A percentile compares a stretch with the other conserved stretches of the same genome.
These are phyloP conservation scores for Orthosia cruda DNA, from an alignment of 2,888 invertebrate genomes.

Conservation along the genomic window DNA sequence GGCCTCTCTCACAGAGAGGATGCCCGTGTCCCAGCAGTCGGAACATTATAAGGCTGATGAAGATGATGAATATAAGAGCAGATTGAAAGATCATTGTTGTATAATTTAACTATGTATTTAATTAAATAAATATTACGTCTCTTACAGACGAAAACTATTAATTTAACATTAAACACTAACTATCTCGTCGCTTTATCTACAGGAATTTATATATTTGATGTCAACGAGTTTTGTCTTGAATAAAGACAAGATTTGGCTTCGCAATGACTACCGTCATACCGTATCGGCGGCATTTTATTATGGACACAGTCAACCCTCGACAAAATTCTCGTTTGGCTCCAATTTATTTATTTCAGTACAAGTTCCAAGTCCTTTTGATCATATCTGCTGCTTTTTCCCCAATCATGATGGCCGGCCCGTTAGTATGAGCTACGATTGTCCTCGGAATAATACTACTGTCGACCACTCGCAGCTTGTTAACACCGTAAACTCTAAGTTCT, in stretches of 20 bases:
- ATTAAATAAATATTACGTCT: constrained; percentile 15
- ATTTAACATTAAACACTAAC: constrained; percentile 32
- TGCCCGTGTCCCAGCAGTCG: no score
- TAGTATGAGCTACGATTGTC: constrained; percentile 93
- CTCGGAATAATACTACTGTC: constrained; percentile 94
- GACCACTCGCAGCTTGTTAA: constrained; percentile 92
- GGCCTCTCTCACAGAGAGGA: no score
- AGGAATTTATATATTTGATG: constrained; percentile 2
- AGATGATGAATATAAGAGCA: no score
- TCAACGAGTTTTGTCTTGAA: constrained; percentile 12
- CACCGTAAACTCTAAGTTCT: constrained; percentile 92
- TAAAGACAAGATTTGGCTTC: constrained; percentile 22
- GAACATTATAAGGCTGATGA: no score
- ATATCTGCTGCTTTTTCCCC: constrained; percentile 94
- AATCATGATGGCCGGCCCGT: constrained; percentile 94
- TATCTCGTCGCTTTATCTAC: constrained; percentile 6
- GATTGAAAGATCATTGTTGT: neutral
- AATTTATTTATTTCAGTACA: constrained; percentile 57
- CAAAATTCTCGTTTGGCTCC: neutral
- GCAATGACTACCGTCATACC: constrained; percentile 3
- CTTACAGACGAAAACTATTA: constrained; percentile 16
- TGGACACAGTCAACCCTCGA: neutral
- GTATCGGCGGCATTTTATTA: neutral
- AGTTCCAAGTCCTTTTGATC: constrained; percentile 90
- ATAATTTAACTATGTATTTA: constrained; percentile 16